A percentile compares a stretch with the other conserved stretches of the same genome.
These are phyloP conservation scores for Heterotilapia buettikoferi DNA, from an alignment of 2,113 vertebrate species.

Conservation along the genomic window DNA sequence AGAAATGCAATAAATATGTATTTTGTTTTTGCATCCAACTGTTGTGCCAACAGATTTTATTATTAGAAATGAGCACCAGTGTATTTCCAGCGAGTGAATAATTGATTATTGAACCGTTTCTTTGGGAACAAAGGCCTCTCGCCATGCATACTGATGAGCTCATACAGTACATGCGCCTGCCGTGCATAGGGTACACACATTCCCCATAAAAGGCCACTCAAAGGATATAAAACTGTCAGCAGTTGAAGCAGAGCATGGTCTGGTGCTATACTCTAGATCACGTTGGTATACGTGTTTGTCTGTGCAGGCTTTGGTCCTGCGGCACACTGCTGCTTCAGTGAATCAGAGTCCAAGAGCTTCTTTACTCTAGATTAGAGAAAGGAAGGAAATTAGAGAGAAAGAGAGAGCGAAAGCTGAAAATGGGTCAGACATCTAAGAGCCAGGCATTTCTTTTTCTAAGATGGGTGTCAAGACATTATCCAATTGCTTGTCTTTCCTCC, in stretches of 20 bases:
- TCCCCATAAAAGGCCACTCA: background rate
- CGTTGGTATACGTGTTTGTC: background rate
- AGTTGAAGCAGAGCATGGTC: background rate
- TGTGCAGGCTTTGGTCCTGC: background rate
- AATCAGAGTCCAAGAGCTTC: background rate
- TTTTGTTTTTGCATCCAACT: background rate
- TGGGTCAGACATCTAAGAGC: slow-evolving; percentile 59
- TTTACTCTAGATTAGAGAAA: slow-evolving; percentile 31
- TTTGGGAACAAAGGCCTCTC: slow-evolving; percentile 9
- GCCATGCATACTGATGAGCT: slow-evolving; percentile 10
- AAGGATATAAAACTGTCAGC: background rate
- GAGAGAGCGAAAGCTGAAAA: slow-evolving; percentile 28
- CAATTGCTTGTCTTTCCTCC: background rate
- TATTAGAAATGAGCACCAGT: slow-evolving; percentile 1
- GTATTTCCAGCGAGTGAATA: slow-evolving; percentile 28
- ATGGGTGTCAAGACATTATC: slow-evolving; percentile 34
- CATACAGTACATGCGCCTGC: background rate
- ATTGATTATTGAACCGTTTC: slow-evolving; percentile 41
- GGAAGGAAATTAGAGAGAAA: slow-evolving; percentile 4
- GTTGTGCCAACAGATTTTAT: background rate
- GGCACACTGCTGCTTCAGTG: background rate
- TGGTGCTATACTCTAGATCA: background rate
- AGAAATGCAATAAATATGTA: background rate
- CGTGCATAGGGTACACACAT: background rate
- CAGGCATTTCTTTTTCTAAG: slow-evolving; percentile 15